Evolutionary conservation across 2,113 vertebrate genomes (phyloP).

Genomic region (Cavia porcellus): DNA sequence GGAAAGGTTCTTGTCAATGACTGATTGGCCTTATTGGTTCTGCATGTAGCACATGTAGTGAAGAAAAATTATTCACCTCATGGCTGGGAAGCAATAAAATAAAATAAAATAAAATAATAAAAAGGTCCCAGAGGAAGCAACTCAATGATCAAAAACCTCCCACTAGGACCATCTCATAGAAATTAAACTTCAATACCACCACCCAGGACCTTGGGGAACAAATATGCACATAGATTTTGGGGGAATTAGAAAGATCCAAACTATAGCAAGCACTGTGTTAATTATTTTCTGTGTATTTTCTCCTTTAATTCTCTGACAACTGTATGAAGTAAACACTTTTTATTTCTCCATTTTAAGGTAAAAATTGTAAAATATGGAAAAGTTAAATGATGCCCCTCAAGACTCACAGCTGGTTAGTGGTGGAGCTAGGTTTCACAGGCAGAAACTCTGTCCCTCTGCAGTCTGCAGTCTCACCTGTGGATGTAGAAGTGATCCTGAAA

Average conservation of each 20-base stretch:
- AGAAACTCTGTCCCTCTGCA: not conserved
- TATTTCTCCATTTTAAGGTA: not conserved
- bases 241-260: not conserved
- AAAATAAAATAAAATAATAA: no score
- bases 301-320: not conserved
- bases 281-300: not conserved
- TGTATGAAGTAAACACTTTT: not conserved
- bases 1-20: not conserved
- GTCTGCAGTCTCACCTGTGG: not conserved
- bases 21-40: not conserved
- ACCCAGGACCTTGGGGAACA: not conserved
- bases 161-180: not conserved
- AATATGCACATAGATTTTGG: not conserved
- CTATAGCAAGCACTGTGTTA: not conserved
- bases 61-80: not conserved
- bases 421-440: not conserved
- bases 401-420: not conserved
- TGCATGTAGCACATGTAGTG: not conserved
- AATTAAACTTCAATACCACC: not conserved
- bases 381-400: not conserved
- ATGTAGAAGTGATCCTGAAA: not conserved
- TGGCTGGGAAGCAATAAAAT: not conserved
- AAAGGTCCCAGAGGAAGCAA: not conserved
- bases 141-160: not conserved
- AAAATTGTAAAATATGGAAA: not conserved